Evolutionary conservation across 2,797 vertebrate genomes (phyloP).

Genomic region (Phalanger gymnotis): DNA sequence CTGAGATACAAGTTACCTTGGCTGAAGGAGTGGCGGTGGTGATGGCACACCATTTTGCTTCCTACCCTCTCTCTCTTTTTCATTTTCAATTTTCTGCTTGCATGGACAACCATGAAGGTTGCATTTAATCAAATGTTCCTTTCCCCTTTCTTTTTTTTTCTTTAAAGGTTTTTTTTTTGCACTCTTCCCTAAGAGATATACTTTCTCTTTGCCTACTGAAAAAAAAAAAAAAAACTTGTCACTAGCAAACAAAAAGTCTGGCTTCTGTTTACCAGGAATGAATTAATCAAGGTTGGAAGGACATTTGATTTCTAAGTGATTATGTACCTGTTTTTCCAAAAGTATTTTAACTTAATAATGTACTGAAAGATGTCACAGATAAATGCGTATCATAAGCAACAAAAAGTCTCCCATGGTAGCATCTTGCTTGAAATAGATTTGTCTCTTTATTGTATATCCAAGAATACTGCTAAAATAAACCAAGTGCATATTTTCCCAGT

Average conservation of each 20-base stretch:
- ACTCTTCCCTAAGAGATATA: neutral
- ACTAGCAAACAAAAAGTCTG: slow-evolving; percentile 23
- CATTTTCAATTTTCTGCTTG: slow-evolving; percentile 54
- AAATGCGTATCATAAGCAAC: slow-evolving; percentile 39
- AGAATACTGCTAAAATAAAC: slow-evolving; percentile 70
- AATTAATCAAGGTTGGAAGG: slow-evolving; percentile 50
- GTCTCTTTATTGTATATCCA: slow-evolving; percentile 54
- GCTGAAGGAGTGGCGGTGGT: neutral
- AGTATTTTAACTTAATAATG: slow-evolving; percentile 22
- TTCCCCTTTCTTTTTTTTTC: slow-evolving; percentile 12
- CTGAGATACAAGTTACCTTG: neutral
- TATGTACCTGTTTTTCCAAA: neutral
- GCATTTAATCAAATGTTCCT: slow-evolving; percentile 31
- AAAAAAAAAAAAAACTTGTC: slow-evolving; percentile 35
- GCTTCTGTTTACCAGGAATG: neutral
- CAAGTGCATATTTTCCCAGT: slow-evolving; percentile 21
- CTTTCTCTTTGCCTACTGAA: neutral
- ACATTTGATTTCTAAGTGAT: slow-evolving; percentile 32
- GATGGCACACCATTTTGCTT: slow-evolving; percentile 16
- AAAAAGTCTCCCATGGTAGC: neutral
- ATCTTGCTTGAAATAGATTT: slow-evolving; percentile 62
- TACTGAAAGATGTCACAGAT: slow-evolving; percentile 35
- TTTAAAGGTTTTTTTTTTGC: slow-evolving; percentile 18
- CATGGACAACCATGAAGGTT: neutral
- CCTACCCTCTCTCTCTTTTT: neutral